These are phyloP conservation scores for Epinotia demarniana DNA, from an alignment of 2,888 invertebrate genomes.

Conservation along the genomic window DNA sequence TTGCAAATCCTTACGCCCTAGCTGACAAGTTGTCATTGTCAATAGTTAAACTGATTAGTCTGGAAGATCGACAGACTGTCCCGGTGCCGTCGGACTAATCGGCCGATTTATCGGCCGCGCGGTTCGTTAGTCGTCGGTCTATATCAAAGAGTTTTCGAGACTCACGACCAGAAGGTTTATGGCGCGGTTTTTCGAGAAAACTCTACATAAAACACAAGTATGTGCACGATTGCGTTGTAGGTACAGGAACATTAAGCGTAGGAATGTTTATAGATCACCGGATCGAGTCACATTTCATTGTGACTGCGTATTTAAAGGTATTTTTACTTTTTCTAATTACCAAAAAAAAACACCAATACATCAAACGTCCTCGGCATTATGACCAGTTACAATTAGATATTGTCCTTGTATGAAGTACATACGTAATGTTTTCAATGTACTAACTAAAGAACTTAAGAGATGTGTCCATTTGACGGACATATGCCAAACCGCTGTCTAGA, in stretches of 20 bases:
- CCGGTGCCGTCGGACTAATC: conserved; percentile 54
- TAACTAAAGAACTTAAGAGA: background rate
- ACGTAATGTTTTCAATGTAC: too few relatives aligned
- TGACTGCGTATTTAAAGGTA: background rate
- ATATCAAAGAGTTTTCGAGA: conserved; percentile 73
- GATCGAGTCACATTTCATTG: conserved; percentile 7
- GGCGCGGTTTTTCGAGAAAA: conserved; percentile 76
- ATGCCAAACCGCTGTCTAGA: conserved; percentile 19
- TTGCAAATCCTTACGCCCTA: conserved; percentile 41
- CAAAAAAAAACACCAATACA: background rate
- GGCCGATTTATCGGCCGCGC: conserved; percentile 52
- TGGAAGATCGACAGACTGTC: conserved; percentile 61
- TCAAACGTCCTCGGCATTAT: background rate
- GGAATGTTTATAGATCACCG: conserved; percentile 25
- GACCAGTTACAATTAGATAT: background rate
- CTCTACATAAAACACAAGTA: conserved; percentile 58
- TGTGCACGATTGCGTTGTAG: conserved; percentile 74
- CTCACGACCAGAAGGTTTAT: conserved; percentile 76
- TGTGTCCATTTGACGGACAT: conserved; percentile 4
- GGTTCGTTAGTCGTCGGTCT: conserved; percentile 73
- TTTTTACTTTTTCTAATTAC: background rate
- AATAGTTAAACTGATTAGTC: conserved; percentile 63
- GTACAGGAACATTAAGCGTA: conserved; percentile 48
- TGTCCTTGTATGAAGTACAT: background rate
- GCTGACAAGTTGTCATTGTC: conserved; percentile 59